Evolutionary conservation across 1,140 invertebrate species (phyloP), one percentile per base, ranked within the genome.

Genomic region (Drosophila rhopaloa): DNA sequence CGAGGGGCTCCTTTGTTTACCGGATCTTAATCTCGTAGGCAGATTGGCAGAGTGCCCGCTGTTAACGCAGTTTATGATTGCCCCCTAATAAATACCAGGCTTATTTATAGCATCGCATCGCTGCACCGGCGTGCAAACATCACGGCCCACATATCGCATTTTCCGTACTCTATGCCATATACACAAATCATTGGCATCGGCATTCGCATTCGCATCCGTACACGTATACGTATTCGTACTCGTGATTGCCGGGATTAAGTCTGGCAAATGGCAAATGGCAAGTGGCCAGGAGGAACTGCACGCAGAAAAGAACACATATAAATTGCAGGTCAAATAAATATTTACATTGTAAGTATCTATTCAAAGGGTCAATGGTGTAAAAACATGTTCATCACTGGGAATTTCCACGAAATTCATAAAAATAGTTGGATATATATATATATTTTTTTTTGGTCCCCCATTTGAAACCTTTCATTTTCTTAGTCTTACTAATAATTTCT

Each of bases 61-160:
- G 60, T 41, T 62, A 62, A 62, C 60, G 60, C 60, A 63, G 38
- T 63, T 63, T 63, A 60, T 63, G 60, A 60, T 63, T 63, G 37
- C 27, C 60, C 59, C 55, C 60, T 60, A 60, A 60, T 63, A 63
- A 60, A 63, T 63, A 58, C 55, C 38, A 9, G 27, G 38, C 38
- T 63, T 63, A 63, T 63, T 63, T 63, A 63, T 63, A 63, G 60
- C 9, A n/a, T n/a, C 29, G 29, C 29, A 32, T n/a, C 60, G 27
- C 50, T 56, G 58, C 58, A 61, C 24, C 58, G n/a, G 16, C 16
- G 38, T 35, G 60, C 55, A 63, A 63, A 63, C 60, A 63, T 43
- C 60, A 62, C 37, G 38, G 19, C 11, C 58, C 14, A 6, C 58
- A 57, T 13, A 47, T 11, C 50, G 11, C 37, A 59, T 46, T 32